A percentile compares a stretch with the other conserved stretches of the same genome.
phyloP scores from a whole-genome alignment of 2,113 vertebrate genomes.

The Gorsachius goisagi region DNA sequence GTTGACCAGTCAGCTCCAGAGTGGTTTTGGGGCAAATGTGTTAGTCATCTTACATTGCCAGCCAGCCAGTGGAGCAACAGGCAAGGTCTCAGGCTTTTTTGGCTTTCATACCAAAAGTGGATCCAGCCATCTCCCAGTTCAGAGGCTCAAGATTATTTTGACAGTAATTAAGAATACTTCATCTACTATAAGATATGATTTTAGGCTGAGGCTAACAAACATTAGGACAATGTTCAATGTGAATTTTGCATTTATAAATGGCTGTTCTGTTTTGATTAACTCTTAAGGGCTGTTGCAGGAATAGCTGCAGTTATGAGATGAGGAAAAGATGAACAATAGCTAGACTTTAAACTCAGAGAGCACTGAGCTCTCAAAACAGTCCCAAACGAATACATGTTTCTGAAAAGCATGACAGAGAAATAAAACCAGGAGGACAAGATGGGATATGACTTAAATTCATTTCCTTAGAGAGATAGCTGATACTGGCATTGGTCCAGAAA shows the following conservation, averaged over 20 bases:
- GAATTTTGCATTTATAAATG: background rate
- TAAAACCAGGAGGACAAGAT: background rate
- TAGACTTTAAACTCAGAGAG: background rate
- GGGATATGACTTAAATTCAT: background rate
- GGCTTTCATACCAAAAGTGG: background rate
- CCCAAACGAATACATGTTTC: background rate
- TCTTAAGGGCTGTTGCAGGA: background rate
- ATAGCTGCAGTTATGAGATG: background rate
- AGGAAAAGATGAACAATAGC: background rate
- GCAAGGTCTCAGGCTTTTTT: background rate
- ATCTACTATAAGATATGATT: background rate
- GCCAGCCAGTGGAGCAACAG: background rate
- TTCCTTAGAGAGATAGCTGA: background rate
- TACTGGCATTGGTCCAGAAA: background rate
- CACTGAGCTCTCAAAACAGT: background rate
- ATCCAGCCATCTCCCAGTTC: background rate
- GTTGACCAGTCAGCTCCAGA: background rate
- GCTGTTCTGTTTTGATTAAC: background rate
- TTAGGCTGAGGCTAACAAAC: background rate
- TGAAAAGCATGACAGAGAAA: background rate
- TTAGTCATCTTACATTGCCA: background rate
- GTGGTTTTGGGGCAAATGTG: background rate
- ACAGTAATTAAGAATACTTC: background rate
- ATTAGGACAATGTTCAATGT: background rate
- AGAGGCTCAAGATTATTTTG: background rate